Evolutionary conservation across 2,113 vertebrate species (phyloP), one percentile per base, ranked within the genome.

Genomic region (Pseudopodoces humilis): DNA sequence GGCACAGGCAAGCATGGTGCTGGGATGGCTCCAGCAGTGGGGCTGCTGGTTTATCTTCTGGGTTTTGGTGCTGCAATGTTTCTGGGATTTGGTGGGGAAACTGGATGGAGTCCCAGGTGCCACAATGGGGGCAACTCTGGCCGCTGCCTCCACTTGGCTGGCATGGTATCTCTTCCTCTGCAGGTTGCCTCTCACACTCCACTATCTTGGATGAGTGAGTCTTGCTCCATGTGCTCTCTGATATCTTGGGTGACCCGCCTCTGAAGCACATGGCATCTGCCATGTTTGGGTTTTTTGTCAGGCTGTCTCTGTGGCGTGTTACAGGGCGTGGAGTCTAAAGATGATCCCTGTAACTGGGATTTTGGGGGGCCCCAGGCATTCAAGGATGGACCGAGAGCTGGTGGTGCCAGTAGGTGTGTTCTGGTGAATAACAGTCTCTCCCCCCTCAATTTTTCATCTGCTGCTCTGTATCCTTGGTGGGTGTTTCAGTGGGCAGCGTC

Each of bases 1-100:
- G 59, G 35, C 7, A 0, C 3, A 7, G 60, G 25, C 8, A 8
- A 30, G 60, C 4, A 4, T 3, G 1, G 60, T 2, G 6, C 37
- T 7, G 2, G 37, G 24, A 14, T 27, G 41, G 19, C 39, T 43
- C 60, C 4, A 2, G 27, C 2, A 6, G 9, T 13, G 2, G 19
- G 19, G 39, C 60, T 6, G 39, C 37, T 6, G 3, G 17, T 18
- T 21, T 63, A 37, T 30, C 15, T 43, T 43, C 43, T 16, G 15
- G 43, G 13, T 43, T 43, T 43, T 43, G 43, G 43, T 16, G 43
- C 43, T 43, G 13, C 6, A 16, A 43, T 43, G 43, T 43, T 39
- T 43, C 43, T 43, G 43, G 43, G 43, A 43, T 43, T 43, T 43
- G 43, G 43, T 43, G 43, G 43, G 13, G 13, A 16, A 43, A 43